Base-by-base conservation (phyloP, 2,113 vertebrate species). In the Otus sunia region DNA sequence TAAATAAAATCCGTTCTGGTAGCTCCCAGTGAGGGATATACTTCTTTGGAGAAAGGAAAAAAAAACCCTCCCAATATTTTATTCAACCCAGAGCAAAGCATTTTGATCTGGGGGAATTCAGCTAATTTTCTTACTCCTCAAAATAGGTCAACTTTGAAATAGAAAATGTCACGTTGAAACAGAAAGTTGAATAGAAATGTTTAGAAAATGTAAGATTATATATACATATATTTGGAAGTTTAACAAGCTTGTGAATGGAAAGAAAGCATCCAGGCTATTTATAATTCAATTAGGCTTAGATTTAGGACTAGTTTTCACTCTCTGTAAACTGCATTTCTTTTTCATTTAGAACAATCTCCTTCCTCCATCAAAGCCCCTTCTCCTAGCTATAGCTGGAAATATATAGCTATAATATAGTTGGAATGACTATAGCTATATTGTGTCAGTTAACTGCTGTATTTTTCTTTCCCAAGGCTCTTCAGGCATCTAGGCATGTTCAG, bases 231-330 rank as follows among this genome's bases (percentile, higher is more conserved):
- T 95, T 76, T 79, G 62, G 78, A 87, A 68, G 67, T 79, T 79
- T 90, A 96, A 95, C 20, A 72, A 94, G 84, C 27, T 63, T 58
- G 78, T 79, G 92, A 79, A 90, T 92, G 78, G 93, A 30, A 91
- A 59, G 75, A 47, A 95, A 78, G 53, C 73, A 78, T 43, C 62
- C 66, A 64, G 85, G 89, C 91, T 96, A 68, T 94, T 96, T 94
- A 86, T 94, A 94, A 94, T 72, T 81, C 89, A 97, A 78, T 97
- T 96, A 97, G 87, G 59, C 90, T 75, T 15, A 86, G 94, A 96
- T 94, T 96, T 96, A 96, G 91, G 91, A 85, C 52, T 12, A 20
- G 76, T 60, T 96, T 90, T 90, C 14, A 6, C 77, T 96, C 80
- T 72, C 26, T 8, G 27, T 85, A 95, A 92, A 96, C 69, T 75